These are phyloP conservation scores for Archaeoteleia sp. DNA, from an alignment of 2,888 invertebrate genomes.

Conservation along the genomic window DNA sequence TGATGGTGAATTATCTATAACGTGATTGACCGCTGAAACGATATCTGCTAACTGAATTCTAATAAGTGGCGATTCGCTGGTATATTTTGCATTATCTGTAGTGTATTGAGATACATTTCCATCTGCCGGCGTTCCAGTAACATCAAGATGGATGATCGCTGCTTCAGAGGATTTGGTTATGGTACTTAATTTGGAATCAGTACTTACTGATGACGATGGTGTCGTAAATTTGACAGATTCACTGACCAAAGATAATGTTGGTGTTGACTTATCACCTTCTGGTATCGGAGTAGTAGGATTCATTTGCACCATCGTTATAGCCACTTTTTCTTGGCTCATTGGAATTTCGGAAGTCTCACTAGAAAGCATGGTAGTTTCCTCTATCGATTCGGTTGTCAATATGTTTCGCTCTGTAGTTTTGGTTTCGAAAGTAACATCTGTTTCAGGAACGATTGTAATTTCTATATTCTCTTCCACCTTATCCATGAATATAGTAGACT, in stretches of 20 bases:
- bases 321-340: constrained; percentile 1
- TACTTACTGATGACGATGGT: not conserved
- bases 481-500: constrained; percentile 14
- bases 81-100: constrained; percentile 29
- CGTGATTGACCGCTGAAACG: constrained; percentile 59
- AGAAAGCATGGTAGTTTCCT: constrained; percentile 8
- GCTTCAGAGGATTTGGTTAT: constrained; percentile 21
- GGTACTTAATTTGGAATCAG: not conserved
- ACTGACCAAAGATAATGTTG: too few relatives aligned
- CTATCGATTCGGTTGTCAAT: constrained; percentile 1
- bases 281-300: constrained; percentile 2
- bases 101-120: constrained; percentile 31
- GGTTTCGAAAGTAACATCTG: constrained; percentile 5
- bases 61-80: constrained; percentile 59
- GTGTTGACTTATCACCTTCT: constrained; percentile 5
- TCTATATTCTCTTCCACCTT: constrained; percentile 7
- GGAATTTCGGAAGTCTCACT: constrained; percentile 21
- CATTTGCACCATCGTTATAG: constrained; percentile 1
- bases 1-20: constrained; percentile 56
- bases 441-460: not conserved
- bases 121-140: constrained; percentile 50
- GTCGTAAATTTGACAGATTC: not conserved
- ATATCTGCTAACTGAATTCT: constrained; percentile 62
- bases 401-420: constrained; percentile 19
- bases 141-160: constrained; percentile 59